Percentiles rank a stretch among this genome's conserved stretches.
These are phyloP conservation scores for Tillus elongatus DNA, from an alignment of 2,888 invertebrate genomes.

Conservation along the genomic window DNA sequence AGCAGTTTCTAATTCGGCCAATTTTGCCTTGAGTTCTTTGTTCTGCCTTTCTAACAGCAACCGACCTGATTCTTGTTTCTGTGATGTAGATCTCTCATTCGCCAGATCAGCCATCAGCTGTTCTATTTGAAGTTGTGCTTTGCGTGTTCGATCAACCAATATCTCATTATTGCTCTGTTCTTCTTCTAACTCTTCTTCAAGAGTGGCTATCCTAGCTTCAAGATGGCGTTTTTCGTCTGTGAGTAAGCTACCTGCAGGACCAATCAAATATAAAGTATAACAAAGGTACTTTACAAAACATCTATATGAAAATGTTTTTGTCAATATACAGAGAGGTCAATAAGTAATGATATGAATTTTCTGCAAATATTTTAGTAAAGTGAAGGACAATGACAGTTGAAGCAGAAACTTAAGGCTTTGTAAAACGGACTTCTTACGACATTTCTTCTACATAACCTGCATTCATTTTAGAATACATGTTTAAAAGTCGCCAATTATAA, in stretches of 20 bases:
- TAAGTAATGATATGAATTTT: too few species aligned
- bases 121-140: slow-evolving; percentile 74
- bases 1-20: slow-evolving; percentile 89
- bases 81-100: slow-evolving; percentile 79
- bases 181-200: slow-evolving; percentile 97
- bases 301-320: too few species aligned
- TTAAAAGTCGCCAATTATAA: too few species aligned
- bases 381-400: too few species aligned
- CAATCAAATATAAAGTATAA: too few species aligned
- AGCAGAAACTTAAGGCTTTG: too few species aligned
- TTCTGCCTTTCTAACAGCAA: slow-evolving; percentile 86
- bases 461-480: too few species aligned
- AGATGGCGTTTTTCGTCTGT: slow-evolving; percentile 94
- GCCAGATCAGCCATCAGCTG: slow-evolving; percentile 77
- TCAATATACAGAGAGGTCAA: too few species aligned
- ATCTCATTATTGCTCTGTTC: slow-evolving; percentile 92
- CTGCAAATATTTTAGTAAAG: too few species aligned
- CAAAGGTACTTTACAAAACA: too few species aligned
- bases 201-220: slow-evolving; percentile 84
- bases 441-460: too few species aligned
- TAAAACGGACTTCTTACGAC: too few species aligned
- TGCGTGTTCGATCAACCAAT: slow-evolving; percentile 77
- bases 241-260: slow-evolving; percentile 52
- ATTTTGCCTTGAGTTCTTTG: slow-evolving; percentile 89
- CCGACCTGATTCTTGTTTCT: slow-evolving; percentile 87